Conservation (phyloP, 2,797 vertebrate species). For the Capromys pilorides region DNA sequence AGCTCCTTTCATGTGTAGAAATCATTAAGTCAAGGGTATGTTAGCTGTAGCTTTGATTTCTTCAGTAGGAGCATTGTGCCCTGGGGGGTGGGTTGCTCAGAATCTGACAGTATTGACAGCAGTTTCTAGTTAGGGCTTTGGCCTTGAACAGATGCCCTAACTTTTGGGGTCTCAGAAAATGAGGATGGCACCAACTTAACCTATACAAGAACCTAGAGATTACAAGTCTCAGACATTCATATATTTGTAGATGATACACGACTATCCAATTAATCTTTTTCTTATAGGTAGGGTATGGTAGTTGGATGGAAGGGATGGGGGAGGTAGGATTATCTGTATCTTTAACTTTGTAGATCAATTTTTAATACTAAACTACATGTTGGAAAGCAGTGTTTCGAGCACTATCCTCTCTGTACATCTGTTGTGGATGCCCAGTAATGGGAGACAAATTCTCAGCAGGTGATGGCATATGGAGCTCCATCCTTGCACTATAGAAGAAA, state of each 20-base stretch:
- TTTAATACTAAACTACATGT: background rate
- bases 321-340: background rate
- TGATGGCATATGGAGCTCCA: background rate
- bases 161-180: background rate
- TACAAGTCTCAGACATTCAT: background rate
- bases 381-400: background rate
- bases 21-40: slow-evolving; percentile 2
- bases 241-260: background rate
- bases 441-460: background rate
- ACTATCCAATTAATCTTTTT: background rate
- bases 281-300: background rate
- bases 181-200: background rate
- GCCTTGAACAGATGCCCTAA: background rate
- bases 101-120: background rate
- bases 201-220: background rate
- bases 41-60: slow-evolving; percentile 36
- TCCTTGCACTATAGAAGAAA: background rate
- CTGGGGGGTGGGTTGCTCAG: background rate
- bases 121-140: background rate
- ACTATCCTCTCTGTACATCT: background rate
- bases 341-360: slow-evolving; percentile 30
- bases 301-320: background rate
- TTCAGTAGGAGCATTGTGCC: background rate
- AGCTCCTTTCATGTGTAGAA: background rate
- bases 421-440: background rate